Evolutionary conservation across 2,113 vertebrate genomes (phyloP).

Genomic region (Periophthalmodon schlosseri): DNA sequence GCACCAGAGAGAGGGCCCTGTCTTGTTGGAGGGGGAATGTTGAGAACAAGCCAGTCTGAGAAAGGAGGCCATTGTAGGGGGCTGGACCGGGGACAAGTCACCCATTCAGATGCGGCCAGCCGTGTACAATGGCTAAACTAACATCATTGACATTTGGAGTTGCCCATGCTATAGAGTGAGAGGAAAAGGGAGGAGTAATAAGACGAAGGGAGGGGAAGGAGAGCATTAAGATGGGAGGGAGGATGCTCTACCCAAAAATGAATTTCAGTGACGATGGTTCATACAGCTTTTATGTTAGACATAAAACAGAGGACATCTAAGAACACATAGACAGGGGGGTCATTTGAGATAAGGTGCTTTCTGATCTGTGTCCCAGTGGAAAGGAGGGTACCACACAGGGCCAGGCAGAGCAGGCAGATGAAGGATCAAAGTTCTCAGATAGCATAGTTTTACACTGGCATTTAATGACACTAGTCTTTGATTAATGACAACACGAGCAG

Average conservation of each 20-base stretch:
- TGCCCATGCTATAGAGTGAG: constrained; percentile 71
- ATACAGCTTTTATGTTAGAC: constrained; percentile 57
- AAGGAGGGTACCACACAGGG: constrained; percentile 16
- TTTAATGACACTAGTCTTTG: constrained; percentile 46
- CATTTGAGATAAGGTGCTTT: constrained; percentile 56
- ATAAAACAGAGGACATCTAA: background rate
- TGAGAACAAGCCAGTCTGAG: constrained; percentile 78
- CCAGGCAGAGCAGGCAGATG: constrained; percentile 45
- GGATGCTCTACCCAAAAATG: constrained; percentile 66
- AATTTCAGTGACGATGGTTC: constrained; percentile 65
- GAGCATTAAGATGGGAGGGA: constrained; percentile 32
- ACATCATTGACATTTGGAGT: constrained; percentile 84
- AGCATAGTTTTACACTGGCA: constrained; percentile 44
- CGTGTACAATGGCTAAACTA: constrained; percentile 86
- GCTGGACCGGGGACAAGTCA: constrained; percentile 80
- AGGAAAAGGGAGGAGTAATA: constrained; percentile 63
- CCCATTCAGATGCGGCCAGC: constrained; percentile 81
- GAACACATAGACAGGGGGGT: constrained; percentile 25
- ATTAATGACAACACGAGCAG: constrained; percentile 57
- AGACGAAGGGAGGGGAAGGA: constrained; percentile 6
- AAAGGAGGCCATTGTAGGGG: constrained; percentile 82
- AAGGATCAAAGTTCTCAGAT: constrained; percentile 62
- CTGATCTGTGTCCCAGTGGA: constrained; percentile 39
- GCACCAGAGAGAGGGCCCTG: constrained; percentile 60
- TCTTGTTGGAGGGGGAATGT: constrained; percentile 67